A percentile compares a stretch with the other conserved stretches of the same genome.
phyloP scores from a whole-genome alignment of 2,888 invertebrate genomes.

The Ramazzottius varieornatus region DNA sequence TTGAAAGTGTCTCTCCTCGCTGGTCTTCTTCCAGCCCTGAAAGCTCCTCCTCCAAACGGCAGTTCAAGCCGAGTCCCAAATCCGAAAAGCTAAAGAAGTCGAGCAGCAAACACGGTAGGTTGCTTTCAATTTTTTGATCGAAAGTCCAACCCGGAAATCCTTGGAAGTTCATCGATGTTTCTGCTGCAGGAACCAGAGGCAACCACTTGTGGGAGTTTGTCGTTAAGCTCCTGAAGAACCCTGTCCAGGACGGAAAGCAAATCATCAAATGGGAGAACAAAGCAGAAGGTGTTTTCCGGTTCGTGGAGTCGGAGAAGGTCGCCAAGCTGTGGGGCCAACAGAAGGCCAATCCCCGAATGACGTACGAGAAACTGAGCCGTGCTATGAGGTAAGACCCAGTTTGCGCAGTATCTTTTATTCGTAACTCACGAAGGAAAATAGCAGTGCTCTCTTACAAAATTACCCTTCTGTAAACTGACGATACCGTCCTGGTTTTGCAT shows the following conservation, averaged over 20 bases:
- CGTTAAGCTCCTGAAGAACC: conserved; percentile 46
- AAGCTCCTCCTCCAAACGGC: neutral
- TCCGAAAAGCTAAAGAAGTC: neutral
- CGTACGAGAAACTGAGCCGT: conserved; percentile 65
- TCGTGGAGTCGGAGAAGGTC: conserved; percentile 57
- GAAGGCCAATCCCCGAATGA: conserved; percentile 65
- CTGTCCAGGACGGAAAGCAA: conserved; percentile 35
- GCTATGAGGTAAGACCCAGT: conserved; percentile 48
- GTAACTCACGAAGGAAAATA: neutral
- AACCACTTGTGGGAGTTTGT: conserved; percentile 53
- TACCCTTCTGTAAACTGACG: too few species aligned
- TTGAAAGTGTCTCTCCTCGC: too few species aligned
- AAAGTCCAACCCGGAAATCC: too few species aligned
- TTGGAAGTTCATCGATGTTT: too few species aligned
- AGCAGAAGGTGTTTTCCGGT: conserved; percentile 54
- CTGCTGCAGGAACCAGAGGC: conserved; percentile 17
- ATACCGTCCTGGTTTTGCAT: too few species aligned
- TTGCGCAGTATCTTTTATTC: neutral
- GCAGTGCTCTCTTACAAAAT: neutral
- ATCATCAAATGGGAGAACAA: conserved; percentile 68
- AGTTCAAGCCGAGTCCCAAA: neutral
- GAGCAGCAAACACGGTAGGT: neutral
- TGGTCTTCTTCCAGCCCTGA: neutral
- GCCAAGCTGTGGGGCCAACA: conserved; percentile 60
- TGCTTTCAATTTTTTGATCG: too few species aligned